These are phyloP conservation scores for Zygaena filipendulae DNA, from an alignment of 2,888 invertebrate genomes.

Conservation along the genomic window DNA sequence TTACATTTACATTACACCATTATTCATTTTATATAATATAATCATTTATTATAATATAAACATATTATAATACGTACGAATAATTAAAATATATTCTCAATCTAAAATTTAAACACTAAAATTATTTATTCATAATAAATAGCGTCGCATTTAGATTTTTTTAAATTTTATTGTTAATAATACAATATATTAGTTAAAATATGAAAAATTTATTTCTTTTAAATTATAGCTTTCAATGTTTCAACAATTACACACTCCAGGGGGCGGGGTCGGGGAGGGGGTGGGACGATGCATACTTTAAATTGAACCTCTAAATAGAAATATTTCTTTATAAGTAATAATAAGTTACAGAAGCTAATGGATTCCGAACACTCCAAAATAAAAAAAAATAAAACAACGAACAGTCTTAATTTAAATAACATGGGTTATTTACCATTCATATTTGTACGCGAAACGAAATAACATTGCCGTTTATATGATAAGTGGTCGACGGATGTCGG, in stretches of 20 bases:
- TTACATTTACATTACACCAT: constrained; percentile 24
- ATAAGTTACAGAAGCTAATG: constrained; percentile 28
- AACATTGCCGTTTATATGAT: no score
- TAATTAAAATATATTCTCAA: constrained; percentile 31
- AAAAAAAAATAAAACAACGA: constrained; percentile 55
- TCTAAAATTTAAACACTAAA: constrained; percentile 59
- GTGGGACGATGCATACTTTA: constrained; percentile 43
- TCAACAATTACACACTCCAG: constrained; percentile 40
- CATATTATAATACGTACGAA: neutral
- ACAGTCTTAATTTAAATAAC: constrained; percentile 65
- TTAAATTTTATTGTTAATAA: constrained; percentile 39
- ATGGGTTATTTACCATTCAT: no score
- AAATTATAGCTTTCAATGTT: constrained; percentile 30
- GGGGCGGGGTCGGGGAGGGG: no score
- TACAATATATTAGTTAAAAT: no score
- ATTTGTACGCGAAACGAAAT: constrained; percentile 61
- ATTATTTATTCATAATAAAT: constrained; percentile 59
- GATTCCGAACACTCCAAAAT: no score
- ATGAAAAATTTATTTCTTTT: neutral
- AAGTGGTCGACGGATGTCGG: no score
- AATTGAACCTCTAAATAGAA: no score
- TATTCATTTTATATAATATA: constrained; percentile 23
- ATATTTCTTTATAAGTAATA: constrained; percentile 46
- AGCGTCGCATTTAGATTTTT: constrained; percentile 56
- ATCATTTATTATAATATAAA: constrained; percentile 19